Percentiles rank a stretch among this genome's conserved stretches.
Conservation (phyloP, 2,888 invertebrate species). For the Koerneria pararmatus region DNA sequence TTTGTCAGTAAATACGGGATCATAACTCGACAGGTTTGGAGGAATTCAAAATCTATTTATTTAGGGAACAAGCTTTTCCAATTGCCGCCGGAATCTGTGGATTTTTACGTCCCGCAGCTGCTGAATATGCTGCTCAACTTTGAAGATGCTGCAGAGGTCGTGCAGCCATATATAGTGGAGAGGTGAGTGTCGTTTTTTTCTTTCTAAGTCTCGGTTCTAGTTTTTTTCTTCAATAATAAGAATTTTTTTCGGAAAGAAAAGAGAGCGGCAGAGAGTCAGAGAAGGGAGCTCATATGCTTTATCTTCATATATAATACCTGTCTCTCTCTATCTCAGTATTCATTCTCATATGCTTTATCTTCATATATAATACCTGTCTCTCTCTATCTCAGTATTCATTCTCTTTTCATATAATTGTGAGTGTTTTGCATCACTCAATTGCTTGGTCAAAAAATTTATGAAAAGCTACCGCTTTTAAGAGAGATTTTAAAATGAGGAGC, state of each 20-base stretch:
- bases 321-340: neutral
- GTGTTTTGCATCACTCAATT: neutral
- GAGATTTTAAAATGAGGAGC: too few species aligned
- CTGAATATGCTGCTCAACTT: slow-evolving; percentile 98
- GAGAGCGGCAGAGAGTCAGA: neutral
- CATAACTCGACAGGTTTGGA: too few species aligned
- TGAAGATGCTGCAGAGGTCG: slow-evolving; percentile 90
- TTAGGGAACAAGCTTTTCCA: slow-evolving; percentile 89
- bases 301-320: neutral
- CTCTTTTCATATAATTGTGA: neutral
- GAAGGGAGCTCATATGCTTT: neutral
- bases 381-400: neutral
- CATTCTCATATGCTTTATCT: neutral
- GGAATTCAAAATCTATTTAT: slow-evolving; percentile 49
- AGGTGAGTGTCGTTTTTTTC: slow-evolving; percentile 69
- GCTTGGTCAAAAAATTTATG: neutral
- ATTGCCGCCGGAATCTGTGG: slow-evolving; percentile 84
- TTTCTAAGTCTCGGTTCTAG: too few species aligned
- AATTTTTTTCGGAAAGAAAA: too few species aligned
- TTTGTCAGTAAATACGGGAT: too few species aligned
- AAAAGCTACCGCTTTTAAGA: neutral
- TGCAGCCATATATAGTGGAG: slow-evolving; percentile 77
- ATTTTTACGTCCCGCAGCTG: slow-evolving; percentile 94
- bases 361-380: neutral
- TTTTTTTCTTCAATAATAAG: too few species aligned